Conservation (phyloP, 2,888 invertebrate species). For the Apodemia mormo region DNA sequence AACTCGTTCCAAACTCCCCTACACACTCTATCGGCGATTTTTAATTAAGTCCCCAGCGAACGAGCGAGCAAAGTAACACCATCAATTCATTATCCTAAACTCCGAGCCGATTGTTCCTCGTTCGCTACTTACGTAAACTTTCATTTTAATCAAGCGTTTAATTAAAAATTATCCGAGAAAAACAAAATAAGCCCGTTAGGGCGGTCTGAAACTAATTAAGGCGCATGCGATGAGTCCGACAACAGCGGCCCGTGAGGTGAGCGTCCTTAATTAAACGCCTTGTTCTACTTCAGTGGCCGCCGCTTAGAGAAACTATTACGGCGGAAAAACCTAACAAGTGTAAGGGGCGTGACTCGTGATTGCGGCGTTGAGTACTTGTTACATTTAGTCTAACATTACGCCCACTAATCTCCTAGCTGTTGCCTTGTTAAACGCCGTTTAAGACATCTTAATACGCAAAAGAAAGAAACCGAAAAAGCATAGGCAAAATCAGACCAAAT, state of each 20-base stretch:
- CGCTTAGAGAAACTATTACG: slow-evolving; percentile 70
- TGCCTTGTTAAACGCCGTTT: not conserved
- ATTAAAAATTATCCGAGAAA: slow-evolving; percentile 82
- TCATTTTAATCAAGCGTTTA: slow-evolving; percentile 83
- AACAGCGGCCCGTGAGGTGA: slow-evolving; percentile 69
- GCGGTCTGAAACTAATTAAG: slow-evolving; percentile 80
- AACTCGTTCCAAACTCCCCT: slow-evolving; percentile 78
- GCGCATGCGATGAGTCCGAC: slow-evolving; percentile 76
- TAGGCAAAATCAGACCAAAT: not conserved
- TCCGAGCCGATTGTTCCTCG: slow-evolving; percentile 80
- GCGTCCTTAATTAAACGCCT: slow-evolving; percentile 74
- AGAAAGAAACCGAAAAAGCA: not conserved
- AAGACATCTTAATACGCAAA: slow-evolving; percentile 5
- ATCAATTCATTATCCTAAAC: slow-evolving; percentile 83
- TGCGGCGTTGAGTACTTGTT: slow-evolving; percentile 23
- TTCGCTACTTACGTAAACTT: slow-evolving; percentile 82
- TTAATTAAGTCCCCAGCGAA: slow-evolving; percentile 80
- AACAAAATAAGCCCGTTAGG: slow-evolving; percentile 82
- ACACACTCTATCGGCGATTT: slow-evolving; percentile 82
- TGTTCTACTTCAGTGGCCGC: slow-evolving; percentile 68
- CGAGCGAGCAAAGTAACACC: slow-evolving; percentile 79
- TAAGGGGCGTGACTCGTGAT: slow-evolving; percentile 48
- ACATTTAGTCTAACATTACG: slow-evolving; percentile 13
- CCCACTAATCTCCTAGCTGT: not conserved
- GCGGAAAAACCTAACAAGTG: slow-evolving; percentile 64